phyloP scores from a whole-genome alignment of 37 sponge, comb jelly and placozoan species.

The Eunapius fragilis region DNA sequence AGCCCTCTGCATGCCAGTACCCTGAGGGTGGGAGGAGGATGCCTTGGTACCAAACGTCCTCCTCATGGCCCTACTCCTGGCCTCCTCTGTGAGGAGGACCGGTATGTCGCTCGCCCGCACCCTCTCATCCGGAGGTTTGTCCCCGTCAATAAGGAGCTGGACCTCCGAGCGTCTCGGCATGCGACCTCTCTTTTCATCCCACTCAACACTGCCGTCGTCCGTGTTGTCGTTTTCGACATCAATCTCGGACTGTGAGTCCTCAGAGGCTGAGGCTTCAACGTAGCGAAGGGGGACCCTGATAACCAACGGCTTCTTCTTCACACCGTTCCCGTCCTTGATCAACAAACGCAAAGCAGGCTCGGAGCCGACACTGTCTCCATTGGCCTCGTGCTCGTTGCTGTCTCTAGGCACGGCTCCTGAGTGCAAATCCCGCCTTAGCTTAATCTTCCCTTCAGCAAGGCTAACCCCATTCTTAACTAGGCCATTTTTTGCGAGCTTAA shows the following conservation, averaged over 20 bases:
- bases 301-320: neutral
- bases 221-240: neutral
- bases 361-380: neutral
- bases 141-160: conserved; percentile 41
- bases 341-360: neutral
- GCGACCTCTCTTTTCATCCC: neutral
- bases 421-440: neutral
- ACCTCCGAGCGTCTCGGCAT: conserved; percentile 22
- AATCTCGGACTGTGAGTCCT: neutral
- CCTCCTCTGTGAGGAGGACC: conserved; percentile 30
- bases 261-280: neutral
- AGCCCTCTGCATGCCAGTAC: conserved; percentile 22
- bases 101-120: conserved; percentile 16
- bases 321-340: neutral
- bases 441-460: neutral
- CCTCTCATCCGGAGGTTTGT: conserved; percentile 31
- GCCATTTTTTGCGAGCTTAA: neutral
- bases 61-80: neutral
- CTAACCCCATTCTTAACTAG: neutral
- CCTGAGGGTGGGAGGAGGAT: neutral
- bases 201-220: neutral
- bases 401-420: neutral
- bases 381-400: neutral
- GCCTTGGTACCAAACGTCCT: neutral
- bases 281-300: neutral